phyloP scores from a whole-genome alignment of 2,888 invertebrate genomes.

The Drosophila emarginata region DNA sequence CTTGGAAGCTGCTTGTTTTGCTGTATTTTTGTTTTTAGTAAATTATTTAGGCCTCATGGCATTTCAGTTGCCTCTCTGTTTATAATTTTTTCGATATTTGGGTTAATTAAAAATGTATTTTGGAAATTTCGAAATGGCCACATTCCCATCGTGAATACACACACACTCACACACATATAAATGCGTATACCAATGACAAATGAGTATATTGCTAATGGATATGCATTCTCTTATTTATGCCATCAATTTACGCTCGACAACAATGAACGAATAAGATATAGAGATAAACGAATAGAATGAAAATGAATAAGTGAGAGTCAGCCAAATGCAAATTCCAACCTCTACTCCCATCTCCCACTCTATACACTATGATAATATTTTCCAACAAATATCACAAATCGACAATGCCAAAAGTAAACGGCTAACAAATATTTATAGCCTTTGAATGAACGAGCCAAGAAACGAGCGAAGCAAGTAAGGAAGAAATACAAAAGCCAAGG shows the following conservation, averaged over 20 bases:
- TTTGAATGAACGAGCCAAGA: conserved; percentile 31
- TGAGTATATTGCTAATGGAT: not conserved
- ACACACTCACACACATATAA: not conserved
- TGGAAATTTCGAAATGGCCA: conserved; percentile 24
- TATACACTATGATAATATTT: conserved; percentile 60
- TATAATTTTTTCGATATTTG: conserved; percentile 54
- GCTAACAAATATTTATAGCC: conserved; percentile 73
- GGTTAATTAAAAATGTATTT: conserved; percentile 77
- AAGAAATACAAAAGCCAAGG: not conserved
- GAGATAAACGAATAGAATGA: not conserved
- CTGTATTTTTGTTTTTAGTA: conserved; percentile 37
- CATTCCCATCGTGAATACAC: not conserved
- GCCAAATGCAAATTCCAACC: conserved; percentile 46
- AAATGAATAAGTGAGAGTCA: conserved; percentile 2
- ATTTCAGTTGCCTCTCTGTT: conserved; percentile 33
- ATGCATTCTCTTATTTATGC: conserved; percentile 41
- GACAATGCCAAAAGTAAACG: conserved; percentile 65
- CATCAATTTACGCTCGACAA: conserved; percentile 35
- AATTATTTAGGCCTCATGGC: conserved; percentile 55
- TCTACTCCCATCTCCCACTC: conserved; percentile 19
- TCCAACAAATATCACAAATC: conserved; percentile 73
- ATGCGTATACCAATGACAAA: not conserved
- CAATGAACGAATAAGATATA: not conserved
- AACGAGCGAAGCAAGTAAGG: not conserved
- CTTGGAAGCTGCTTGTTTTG: not conserved